Base-by-base conservation (phyloP, 2,113 vertebrate genomes). In the Cisticola juncidis region DNA sequence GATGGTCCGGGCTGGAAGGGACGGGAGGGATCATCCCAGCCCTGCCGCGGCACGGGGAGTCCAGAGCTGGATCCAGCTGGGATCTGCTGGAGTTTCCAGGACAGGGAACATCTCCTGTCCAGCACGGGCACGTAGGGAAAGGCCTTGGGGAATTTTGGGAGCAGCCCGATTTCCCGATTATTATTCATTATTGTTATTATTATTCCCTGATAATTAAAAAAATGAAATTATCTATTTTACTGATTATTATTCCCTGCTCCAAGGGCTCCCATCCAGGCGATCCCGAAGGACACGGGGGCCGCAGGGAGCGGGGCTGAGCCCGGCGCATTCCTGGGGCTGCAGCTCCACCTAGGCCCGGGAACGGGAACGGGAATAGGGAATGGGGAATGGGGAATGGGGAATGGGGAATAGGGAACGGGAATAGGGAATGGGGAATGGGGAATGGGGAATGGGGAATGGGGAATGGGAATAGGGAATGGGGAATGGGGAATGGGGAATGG, bases 341-440 rank as follows among this genome's bases (percentile, higher is more conserved):
- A 97, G 97, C 97, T 97, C 98, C 97, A 98, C 87, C 98, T 98
- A 54, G 29, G 29, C 45, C 10, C 21, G 45, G 50, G 25, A 15
- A 25, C 50, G 50, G 29, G 56, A 53, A 53, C 9, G 50, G 28
- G 51, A 16, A 22, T 22, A 8, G 2, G 26, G 64, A 42, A 3
- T 54, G 17, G 8, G 12, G 53, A 31, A 33, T 33, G 12, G 10
- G 28, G 18, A 18, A 11, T 29, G 5, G 15, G 25, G 50, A 26
- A 15, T 18, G 6, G 6, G 29, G 6, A 11, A 54, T 54, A 54
- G 6, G 29, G 51, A 29, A 18, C 12, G 1, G 11, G 24, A 6
- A 18, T 16, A 1, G 11, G 28, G 51, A 28, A 17, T 16, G 2
- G 11, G 23, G 9, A 6, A 28, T 17, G 1, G 1, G 6, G 64